phyloP scores from a whole-genome alignment of 2,113 vertebrate genomes.

The Synodontis membranacea region DNA sequence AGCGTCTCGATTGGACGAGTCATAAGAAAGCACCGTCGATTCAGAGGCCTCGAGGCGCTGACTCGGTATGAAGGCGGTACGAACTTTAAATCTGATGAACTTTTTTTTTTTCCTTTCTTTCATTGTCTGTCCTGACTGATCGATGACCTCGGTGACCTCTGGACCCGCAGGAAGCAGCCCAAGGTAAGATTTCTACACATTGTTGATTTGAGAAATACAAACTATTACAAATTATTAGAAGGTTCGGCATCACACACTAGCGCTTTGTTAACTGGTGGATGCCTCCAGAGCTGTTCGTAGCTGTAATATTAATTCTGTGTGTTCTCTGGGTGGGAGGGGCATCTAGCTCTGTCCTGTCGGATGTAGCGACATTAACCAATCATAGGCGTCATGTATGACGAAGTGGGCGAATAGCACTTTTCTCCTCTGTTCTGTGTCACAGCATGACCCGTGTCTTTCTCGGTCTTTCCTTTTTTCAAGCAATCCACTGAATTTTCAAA shows the following conservation, averaged over 20 bases:
- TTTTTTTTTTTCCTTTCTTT: constrained; percentile 7
- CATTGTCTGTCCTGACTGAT: background rate
- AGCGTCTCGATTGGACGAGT: background rate
- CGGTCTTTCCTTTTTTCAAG: background rate
- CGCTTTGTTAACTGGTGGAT: background rate
- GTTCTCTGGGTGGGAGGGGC: background rate
- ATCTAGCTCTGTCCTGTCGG: background rate
- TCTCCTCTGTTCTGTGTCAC: background rate
- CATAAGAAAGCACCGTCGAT: no score
- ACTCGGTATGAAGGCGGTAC: background rate
- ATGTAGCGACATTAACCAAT: background rate
- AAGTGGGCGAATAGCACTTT: background rate
- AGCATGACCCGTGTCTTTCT: background rate
- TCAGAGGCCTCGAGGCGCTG: background rate
- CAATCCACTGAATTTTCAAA: no score
- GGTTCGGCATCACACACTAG: background rate
- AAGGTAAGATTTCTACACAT: constrained; percentile 64
- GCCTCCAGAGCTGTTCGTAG: background rate
- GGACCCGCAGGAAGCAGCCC: constrained; percentile 69
- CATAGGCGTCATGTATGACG: background rate
- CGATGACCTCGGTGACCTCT: background rate
- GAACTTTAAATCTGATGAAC: background rate
- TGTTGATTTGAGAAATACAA: background rate
- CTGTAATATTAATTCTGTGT: background rate
- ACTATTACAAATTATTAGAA: background rate